Evolutionary conservation across 2,888 invertebrate genomes (phyloP), one percentile per base, ranked within the genome.

Genomic region (Tenthredo livida): DNA sequence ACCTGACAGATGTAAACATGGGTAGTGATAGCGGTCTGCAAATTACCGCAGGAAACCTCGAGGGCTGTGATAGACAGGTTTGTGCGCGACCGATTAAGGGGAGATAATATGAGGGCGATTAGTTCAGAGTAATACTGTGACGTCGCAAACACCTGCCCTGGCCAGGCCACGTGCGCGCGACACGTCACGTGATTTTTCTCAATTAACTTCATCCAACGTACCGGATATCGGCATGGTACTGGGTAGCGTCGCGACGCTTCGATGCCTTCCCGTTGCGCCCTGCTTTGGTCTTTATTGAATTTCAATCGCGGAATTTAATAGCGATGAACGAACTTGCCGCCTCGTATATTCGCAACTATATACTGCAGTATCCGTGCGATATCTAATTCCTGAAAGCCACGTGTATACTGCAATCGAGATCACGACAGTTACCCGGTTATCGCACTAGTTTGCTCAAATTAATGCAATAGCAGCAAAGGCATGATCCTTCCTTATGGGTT

Each of bases 31-130:
- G 90, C 88, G 90, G 90, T 89, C 89, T 91, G 90, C 91, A 91
- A 91, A 91, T 91, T 91, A 90, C 91, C 89, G 89, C 90, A 89
- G 88, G 88, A 86, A 90, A 90, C 90, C 89, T 90, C 90, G 88
- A 88, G 89, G 86, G 87, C 85, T 87, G 88, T 89, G 89, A 87
- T 88, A 88, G 88, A 88, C 88, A 88, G 89, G 87, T 88, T 88
- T 87, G 87, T 85, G 87, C 86, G 87, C 88, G 88, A 88, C 87
- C 89, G 89, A 88, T 87, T 85, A 87, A 87, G 86, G 84, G 85
- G 87, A 87, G 88, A 88, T 86, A 89, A 88, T 87, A 86, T 86
- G 88, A 89, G 86, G 88, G 88, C 88, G 89, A 90, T 88, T 89
- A 87, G 88, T 88, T 86, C 86, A 86, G 75, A 37, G 21, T 58